phyloP scores from a whole-genome alignment of 2,113 vertebrate species.

The Vireo altiloquus region DNA sequence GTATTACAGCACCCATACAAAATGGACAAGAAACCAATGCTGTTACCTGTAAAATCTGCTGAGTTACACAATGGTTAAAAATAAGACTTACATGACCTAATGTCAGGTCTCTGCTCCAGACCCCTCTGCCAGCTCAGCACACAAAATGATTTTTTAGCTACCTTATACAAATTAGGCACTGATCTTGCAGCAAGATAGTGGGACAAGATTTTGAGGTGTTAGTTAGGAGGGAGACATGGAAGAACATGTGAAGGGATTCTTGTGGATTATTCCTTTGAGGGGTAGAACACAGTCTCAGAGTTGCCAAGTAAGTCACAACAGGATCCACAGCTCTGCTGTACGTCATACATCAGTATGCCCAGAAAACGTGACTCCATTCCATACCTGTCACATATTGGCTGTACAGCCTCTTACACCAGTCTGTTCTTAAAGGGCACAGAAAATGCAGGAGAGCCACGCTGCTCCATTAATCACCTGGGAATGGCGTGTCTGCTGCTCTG shows the following conservation, averaged over 20 bases:
- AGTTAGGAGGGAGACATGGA: neutral
- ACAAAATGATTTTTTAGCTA: neutral
- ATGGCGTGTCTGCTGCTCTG: neutral
- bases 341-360: too few species aligned
- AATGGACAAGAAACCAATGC: constrained; percentile 17
- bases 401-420: neutral
- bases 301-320: neutral
- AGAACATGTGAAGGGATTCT: neutral
- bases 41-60: neutral
- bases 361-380: neutral
- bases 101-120: neutral
- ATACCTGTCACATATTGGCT: neutral
- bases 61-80: neutral
- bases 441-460: neutral
- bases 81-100: neutral
- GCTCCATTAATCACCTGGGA: neutral
- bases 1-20: neutral
- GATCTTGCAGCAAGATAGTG: neutral
- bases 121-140: neutral
- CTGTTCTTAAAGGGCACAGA: neutral
- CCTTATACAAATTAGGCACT: neutral
- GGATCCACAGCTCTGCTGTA: neutral
- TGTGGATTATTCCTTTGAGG: neutral
- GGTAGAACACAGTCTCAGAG: neutral
- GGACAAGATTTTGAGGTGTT: neutral